Base-by-base conservation (phyloP, 2,113 vertebrate genomes). In the Nyctereutes procyonoides region DNA sequence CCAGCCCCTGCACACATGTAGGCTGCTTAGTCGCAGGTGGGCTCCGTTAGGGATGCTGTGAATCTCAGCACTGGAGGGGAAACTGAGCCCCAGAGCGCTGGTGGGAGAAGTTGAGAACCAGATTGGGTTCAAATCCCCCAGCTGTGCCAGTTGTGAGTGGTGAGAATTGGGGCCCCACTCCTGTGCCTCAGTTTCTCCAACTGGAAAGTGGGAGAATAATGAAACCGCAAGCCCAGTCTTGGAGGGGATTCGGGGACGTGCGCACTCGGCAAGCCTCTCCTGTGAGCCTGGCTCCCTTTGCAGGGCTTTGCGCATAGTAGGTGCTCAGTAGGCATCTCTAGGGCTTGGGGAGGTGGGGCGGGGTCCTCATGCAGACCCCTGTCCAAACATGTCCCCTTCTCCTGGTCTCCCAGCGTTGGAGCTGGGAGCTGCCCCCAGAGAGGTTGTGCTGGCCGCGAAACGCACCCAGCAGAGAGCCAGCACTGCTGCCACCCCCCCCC, bases 401-500 rank as follows among this genome's bases (percentile, higher is more conserved):
- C 32, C 56, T 22, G n/a, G 22, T 71, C 35, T n/a, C 35, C n/a
- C 11, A 17, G 35, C 20, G 5, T 73, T 43, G 38, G 90, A 67
- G 19, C 84, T 20, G 69, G 71, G 62, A n/a, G 51, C 30, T 13
- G 26, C 63, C 76, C 63, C 76, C 56, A 55, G 58, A 26, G 26
- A 53, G 24, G 30, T 5, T 11, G 6, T 8, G 53, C 13, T 7
- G 3, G 14, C 14, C 8, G 10, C 67, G 51, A 67, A 51, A 14
- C 10, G 51, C 53, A 8, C 26, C 4, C 14, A 43, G 85, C 65
- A n/a, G 55, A 35, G 35, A 74, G 4, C 3, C 58, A 8, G 71
- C 11, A 17, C 30, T 35, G 62, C 51, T 0, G 5, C 1, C 13
- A 71, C 51, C 0, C 0, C 5, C 0, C 12, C 67, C n/a, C 0